Evolutionary conservation across 2,113 vertebrate genomes (phyloP).

Genomic region (Fulmarus glacialis): DNA sequence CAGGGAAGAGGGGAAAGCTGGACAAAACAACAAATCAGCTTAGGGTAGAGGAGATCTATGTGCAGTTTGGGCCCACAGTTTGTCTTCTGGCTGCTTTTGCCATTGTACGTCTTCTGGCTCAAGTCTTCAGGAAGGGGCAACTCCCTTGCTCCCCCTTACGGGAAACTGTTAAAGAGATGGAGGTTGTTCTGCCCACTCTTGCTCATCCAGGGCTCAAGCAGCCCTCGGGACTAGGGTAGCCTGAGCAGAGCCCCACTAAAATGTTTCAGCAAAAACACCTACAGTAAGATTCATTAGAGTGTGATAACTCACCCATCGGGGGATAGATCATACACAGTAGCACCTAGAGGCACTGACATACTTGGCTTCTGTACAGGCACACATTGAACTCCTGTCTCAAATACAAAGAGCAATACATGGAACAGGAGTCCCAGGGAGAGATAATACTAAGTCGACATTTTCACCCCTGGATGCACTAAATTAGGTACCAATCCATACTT

Average conservation of each 20-base stretch:
- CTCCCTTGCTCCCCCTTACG: rapidly evolving
- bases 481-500: background rate
- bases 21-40: background rate
- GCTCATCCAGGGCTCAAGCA: background rate
- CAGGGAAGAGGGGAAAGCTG: background rate
- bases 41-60: background rate
- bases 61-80: background rate
- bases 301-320: background rate
- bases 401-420: background rate
- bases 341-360: background rate
- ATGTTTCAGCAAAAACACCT: background rate
- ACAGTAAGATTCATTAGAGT: background rate
- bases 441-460: background rate
- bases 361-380: background rate
- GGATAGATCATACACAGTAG: background rate
- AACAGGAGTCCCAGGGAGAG: background rate
- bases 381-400: background rate
- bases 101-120: background rate
- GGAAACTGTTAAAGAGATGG: background rate
- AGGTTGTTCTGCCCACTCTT: background rate
- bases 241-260: background rate
- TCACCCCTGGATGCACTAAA: background rate
- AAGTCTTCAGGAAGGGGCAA: background rate
- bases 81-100: background rate
- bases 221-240: background rate